Evolutionary conservation across 1,140 invertebrate genomes (phyloP).

Genomic region (Macrobrachium nipponense): DNA sequence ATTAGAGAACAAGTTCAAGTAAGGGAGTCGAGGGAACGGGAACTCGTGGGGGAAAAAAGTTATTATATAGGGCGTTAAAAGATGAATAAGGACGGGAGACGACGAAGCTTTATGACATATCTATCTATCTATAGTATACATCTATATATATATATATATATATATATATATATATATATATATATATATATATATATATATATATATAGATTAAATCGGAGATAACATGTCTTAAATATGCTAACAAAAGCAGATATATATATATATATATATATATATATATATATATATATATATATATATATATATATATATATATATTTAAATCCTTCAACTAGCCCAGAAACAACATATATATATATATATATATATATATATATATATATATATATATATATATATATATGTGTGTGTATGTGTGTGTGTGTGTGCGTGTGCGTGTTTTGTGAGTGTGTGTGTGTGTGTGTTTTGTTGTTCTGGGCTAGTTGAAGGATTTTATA

Average conservation of each 20-base stretch:
- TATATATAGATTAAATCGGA: not conserved
- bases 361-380: slow-evolving; percentile 27
- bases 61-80: not conserved
- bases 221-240: too few relatives aligned
- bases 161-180: slow-evolving; percentile 20
- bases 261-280: slow-evolving; percentile 17
- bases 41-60: not conserved
- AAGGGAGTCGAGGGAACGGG: too few relatives aligned
- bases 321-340: too few relatives aligned
- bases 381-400: not conserved
- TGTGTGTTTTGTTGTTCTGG: too few relatives aligned
- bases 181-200: slow-evolving; percentile 17
- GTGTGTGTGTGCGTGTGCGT: too few relatives aligned
- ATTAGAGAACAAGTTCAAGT: too few relatives aligned
- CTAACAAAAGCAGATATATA: not conserved
- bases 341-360: too few relatives aligned
- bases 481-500: too few relatives aligned
- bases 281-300: slow-evolving; percentile 37
- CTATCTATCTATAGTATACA: not conserved
- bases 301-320: slow-evolving; percentile 23
- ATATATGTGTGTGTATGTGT: slow-evolving; percentile 23
- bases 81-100: not conserved
- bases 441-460: too few relatives aligned
- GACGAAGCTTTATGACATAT: not conserved
- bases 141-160: not conserved